phyloP scores from a whole-genome alignment of 1,140 invertebrate genomes.

The Muscidifurax raptorellus region DNA sequence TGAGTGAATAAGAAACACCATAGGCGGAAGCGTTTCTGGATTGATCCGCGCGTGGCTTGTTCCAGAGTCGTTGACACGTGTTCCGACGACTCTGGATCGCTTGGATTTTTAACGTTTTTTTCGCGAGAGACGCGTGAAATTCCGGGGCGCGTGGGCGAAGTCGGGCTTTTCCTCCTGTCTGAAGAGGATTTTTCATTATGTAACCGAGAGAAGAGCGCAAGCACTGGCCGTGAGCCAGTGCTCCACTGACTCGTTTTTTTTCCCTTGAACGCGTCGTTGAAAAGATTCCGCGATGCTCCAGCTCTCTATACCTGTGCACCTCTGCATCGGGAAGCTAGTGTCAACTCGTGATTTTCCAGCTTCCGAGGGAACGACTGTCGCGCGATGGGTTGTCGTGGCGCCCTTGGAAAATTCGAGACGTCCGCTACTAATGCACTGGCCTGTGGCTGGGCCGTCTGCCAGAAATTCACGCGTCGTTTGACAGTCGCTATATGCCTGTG shows the following conservation, averaged over 20 bases:
- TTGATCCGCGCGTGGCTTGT: neutral
- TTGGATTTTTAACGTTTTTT: neutral
- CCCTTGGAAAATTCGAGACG: slow-evolving; percentile 30
- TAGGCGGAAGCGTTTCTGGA: neutral
- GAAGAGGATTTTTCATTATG: neutral
- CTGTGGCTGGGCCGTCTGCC: neutral
- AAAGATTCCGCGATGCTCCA: neutral
- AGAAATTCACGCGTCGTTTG: neutral
- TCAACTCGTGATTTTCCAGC: neutral
- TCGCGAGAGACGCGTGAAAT: neutral
- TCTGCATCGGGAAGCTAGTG: neutral
- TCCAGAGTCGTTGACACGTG: neutral
- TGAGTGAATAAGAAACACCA: neutral
- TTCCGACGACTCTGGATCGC: neutral
- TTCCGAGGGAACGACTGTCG: neutral
- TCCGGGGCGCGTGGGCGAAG: neutral
- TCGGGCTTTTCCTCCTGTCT: neutral
- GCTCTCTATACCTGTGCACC: too few relatives aligned
- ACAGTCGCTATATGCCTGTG: neutral
- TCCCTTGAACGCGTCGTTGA: slow-evolving; percentile 11
- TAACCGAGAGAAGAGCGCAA: neutral
- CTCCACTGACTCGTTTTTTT: slow-evolving; percentile 52
- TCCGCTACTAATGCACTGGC: neutral
- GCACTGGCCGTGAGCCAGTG: slow-evolving; percentile 59
- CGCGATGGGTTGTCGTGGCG: neutral